These are phyloP conservation scores for Etheostoma spectabile DNA, from an alignment of 2,113 vertebrate genomes.

Conservation along the genomic window DNA sequence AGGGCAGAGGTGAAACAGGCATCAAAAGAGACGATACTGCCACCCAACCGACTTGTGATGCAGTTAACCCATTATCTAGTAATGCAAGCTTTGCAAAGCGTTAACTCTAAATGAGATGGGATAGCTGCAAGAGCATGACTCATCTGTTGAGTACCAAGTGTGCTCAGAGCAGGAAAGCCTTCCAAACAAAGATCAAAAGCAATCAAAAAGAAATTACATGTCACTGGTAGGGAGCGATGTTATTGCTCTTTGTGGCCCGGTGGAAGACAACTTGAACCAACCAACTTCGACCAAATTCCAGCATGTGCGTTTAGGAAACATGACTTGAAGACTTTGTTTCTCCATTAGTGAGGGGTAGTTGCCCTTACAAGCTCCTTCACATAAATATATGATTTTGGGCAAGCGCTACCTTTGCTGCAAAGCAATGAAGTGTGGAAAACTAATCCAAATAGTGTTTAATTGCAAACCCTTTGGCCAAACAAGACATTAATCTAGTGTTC, in stretches of 20 bases:
- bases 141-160: slow-evolving; percentile 51
- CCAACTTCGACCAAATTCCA: slow-evolving; percentile 36
- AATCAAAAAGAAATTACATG: slow-evolving; percentile 60
- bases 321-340: slow-evolving; percentile 19
- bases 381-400: slow-evolving; percentile 14
- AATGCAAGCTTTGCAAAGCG: slow-evolving; percentile 51
- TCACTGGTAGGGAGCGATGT: slow-evolving; percentile 49
- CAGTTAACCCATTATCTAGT: slow-evolving; percentile 20
- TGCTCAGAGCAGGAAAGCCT: slow-evolving; percentile 50
- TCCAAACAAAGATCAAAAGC: slow-evolving; percentile 65
- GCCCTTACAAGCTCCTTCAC: slow-evolving; percentile 8
- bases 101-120: not conserved
- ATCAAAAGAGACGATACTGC: not conserved
- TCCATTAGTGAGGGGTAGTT: slow-evolving; percentile 6
- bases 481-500: slow-evolving; percentile 62
- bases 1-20: slow-evolving; percentile 19
- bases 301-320: slow-evolving; percentile 46
- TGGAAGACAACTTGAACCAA: slow-evolving; percentile 31
- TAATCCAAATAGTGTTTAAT: slow-evolving; percentile 34
- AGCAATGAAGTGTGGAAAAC: slow-evolving; percentile 33
- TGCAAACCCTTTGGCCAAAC: slow-evolving; percentile 48
- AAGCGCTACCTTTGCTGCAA: slow-evolving; percentile 28
- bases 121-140: slow-evolving; percentile 55
- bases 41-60: not conserved
- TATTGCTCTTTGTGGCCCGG: slow-evolving; percentile 37